A percentile compares a stretch with the other conserved stretches of the same genome.
Evolutionary conservation across 2,113 vertebrate species (phyloP).

Genomic region (Corapipo altera): DNA sequence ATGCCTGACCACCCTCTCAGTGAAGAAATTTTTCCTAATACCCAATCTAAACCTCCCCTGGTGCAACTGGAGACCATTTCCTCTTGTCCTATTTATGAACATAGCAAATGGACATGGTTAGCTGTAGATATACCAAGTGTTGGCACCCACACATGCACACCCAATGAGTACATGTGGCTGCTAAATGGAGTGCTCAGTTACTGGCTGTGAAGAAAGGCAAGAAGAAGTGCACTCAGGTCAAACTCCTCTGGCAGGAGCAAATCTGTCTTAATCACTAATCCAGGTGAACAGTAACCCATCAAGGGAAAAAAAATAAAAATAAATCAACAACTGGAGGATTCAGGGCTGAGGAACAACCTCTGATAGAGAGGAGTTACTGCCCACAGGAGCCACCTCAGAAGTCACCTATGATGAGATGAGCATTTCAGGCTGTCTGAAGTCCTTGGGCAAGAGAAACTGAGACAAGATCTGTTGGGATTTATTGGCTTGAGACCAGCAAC

Average conservation of each 20-base stretch:
- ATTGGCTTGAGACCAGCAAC: not conserved
- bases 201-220: not conserved
- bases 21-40: not conserved
- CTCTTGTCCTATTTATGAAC: not conserved
- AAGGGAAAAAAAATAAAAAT: not conserved
- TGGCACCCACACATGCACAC: not conserved
- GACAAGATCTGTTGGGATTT: not conserved
- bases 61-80: not conserved
- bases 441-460: not conserved
- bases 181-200: not conserved
- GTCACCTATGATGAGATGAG: not conserved
- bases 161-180: not conserved
- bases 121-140: not conserved
- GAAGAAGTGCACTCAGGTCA: not conserved
- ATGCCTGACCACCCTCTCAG: not conserved
- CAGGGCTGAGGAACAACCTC: not conserved
- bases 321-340: not conserved
- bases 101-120: not conserved
- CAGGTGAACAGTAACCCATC: not conserved
- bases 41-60: not conserved
- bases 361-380: not conserved
- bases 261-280: conserved; percentile 11
- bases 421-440: not conserved
- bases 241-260: not conserved
- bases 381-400: not conserved